Percentiles rank a stretch among this genome's conserved stretches.
phyloP scores from a whole-genome alignment of 2,113 vertebrate species.

The Cisticola juncidis region DNA sequence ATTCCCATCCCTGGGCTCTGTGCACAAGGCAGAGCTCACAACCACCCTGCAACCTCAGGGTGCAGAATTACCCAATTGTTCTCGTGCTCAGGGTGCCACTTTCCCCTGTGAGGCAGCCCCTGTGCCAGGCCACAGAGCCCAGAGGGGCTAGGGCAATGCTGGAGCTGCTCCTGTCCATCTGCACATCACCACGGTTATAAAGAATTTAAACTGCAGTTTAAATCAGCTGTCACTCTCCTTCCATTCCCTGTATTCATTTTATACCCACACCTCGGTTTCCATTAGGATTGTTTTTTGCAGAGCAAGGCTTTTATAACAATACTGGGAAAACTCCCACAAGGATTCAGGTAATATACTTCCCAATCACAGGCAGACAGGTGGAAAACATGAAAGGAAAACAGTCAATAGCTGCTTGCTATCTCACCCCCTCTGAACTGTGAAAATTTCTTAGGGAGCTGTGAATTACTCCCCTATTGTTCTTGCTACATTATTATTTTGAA shows the following conservation, averaged over 20 bases:
- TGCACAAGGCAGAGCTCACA: neutral
- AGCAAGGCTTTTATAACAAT: neutral
- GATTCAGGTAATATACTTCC: neutral
- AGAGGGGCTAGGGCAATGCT: neutral
- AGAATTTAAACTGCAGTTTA: neutral
- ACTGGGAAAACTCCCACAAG: neutral
- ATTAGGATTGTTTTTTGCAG: neutral
- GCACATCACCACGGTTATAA: neutral
- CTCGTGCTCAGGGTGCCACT: neutral
- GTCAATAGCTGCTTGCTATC: slow-evolving; percentile 13
- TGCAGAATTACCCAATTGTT: neutral
- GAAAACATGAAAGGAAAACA: slow-evolving; percentile 21
- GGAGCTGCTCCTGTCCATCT: neutral
- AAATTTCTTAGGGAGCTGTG: neutral
- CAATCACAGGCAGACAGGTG: neutral
- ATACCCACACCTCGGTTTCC: neutral
- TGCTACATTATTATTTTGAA: slow-evolving; percentile 51
- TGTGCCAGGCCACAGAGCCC: neutral
- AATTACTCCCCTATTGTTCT: slow-evolving; percentile 35
- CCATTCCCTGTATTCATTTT: neutral
- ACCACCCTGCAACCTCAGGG: neutral
- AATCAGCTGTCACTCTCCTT: neutral
- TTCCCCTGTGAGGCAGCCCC: neutral
- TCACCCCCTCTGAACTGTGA: neutral
- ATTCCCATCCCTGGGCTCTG: neutral